Base-by-base conservation (phyloP, 1,140 invertebrate species). In the Drosophila guanche region DNA sequence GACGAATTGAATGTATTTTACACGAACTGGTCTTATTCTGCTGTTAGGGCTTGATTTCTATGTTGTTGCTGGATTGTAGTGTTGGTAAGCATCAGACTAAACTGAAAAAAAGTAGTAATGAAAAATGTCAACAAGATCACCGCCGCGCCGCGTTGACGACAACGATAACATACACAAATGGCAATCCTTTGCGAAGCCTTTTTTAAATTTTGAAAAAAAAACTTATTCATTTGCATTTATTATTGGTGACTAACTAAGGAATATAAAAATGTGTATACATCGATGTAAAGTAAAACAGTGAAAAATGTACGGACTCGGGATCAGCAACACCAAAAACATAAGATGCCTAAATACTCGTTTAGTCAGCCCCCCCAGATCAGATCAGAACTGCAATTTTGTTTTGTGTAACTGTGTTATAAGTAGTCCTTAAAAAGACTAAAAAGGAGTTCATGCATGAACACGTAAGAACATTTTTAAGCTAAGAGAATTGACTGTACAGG, bases 91-190 rank as follows among this genome's bases (percentile, higher is more conserved):
- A 51, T 27, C 42, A 76, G 69, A 85, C 85, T 85, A 89, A 89
- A 80, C 62, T 89, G 80, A 84, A 89, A 79, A 88, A 89, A 89
- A 89, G 84, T 89, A 89, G 84, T 89, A 89, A 89, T 89, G 84
- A 89, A 89, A 89, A 89, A 77, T 75, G 79, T 74, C 83, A 79
- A 85, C 81, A 73, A 74, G 56, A 69, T 84, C 61, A 63, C 77
- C 72, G 78, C 78, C 77, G 78, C 72, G 78, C 78, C 77, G 78
- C 47, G 61, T 72, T 74, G 54, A 67, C 70, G 61, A 75, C 61
- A 58, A 74, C 69, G 76, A 66, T 72, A 66, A 76, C 65, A 75
- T 79, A 75, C 71, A 74, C 75, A 77, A 75, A 78, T 77, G 52
- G 61, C 76, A 63, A 74, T 79, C 65, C 58, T 86, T 69, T 79